Evolutionary conservation across 2,797 vertebrate species (phyloP).

Genomic region (Cichlasoma orientale): DNA sequence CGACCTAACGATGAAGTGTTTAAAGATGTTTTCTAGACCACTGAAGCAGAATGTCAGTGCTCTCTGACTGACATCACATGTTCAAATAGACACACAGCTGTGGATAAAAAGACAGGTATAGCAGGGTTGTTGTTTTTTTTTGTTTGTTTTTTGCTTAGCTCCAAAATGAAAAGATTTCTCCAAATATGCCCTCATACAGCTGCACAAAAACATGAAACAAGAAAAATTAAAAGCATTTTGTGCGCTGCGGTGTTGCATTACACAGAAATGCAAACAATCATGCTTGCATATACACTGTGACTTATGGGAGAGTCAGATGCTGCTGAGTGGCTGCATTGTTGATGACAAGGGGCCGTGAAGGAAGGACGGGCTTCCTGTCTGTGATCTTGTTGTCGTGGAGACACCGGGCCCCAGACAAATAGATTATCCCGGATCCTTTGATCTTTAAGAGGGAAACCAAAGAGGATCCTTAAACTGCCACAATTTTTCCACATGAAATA

Average conservation of each 20-base stretch:
- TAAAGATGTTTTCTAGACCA: slow-evolving; percentile 58
- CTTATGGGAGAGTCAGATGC: slow-evolving; percentile 52
- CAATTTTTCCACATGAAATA: slow-evolving; percentile 67
- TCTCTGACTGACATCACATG: slow-evolving; percentile 11
- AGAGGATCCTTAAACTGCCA: slow-evolving; percentile 70
- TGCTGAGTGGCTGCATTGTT: slow-evolving; percentile 71
- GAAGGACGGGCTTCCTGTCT: slow-evolving; percentile 72
- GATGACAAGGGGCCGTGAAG: slow-evolving; percentile 70
- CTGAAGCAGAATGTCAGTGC: slow-evolving; percentile 43
- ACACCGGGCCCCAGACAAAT: slow-evolving; percentile 62
- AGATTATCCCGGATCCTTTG: slow-evolving; percentile 68
- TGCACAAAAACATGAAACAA: slow-evolving; percentile 1
- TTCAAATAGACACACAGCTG: slow-evolving; percentile 12
- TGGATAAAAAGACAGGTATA: background rate
- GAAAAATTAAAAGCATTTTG: background rate
- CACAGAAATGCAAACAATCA: slow-evolving; percentile 45
- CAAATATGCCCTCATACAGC: background rate
- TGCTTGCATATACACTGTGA: slow-evolving; percentile 33
- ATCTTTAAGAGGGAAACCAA: slow-evolving; percentile 69
- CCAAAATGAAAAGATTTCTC: slow-evolving; percentile 5
- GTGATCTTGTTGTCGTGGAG: slow-evolving; percentile 74
- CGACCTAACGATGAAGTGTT: slow-evolving; percentile 44
- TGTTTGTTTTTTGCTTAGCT: background rate
- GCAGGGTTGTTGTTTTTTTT: background rate
- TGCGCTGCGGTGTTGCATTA: slow-evolving; percentile 35